phyloP scores from a whole-genome alignment of 1,140 invertebrate genomes.

The Tetramorium simillimum region DNA sequence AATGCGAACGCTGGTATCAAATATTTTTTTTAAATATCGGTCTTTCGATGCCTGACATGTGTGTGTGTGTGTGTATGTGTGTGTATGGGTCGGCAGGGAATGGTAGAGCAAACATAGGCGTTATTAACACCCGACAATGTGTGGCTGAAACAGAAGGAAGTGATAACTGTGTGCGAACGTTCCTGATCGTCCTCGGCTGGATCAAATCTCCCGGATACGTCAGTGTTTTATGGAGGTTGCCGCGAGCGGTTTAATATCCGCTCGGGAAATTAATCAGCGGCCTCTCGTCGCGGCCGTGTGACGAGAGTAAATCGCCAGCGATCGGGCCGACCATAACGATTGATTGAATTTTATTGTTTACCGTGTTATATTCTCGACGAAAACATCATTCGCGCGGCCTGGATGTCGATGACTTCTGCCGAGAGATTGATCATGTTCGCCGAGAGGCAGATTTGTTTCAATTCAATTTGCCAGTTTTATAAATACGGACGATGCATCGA shows the following conservation, averaged over 20 bases:
- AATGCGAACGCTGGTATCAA: conserved; percentile 10
- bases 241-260: conserved; percentile 47
- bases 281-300: neutral
- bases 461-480: neutral
- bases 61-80: too few relatives aligned
- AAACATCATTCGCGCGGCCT: neutral
- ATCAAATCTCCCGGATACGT: conserved; percentile 51
- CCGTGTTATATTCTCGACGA: neutral
- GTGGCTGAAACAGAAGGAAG: neutral
- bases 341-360: conserved; percentile 48
- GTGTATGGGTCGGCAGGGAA: neutral
- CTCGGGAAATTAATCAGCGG: conserved; percentile 39
- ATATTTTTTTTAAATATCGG: conserved; percentile 52
- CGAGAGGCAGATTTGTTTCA: neutral
- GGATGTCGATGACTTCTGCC: conserved; percentile 28
- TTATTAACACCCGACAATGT: conserved; percentile 29
- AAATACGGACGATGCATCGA: neutral
- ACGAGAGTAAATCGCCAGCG: conserved; percentile 1
- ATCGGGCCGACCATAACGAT: conserved; percentile 25
- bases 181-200: conserved; percentile 21
- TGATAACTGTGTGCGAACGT: conserved; percentile 39
- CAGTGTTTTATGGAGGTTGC: conserved; percentile 37
- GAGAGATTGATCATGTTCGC: neutral
- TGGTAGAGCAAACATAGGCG: neutral
- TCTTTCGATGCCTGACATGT: neutral